phyloP scores from a whole-genome alignment of 1,140 invertebrate genomes.

The Oncopeltus fasciatus region DNA sequence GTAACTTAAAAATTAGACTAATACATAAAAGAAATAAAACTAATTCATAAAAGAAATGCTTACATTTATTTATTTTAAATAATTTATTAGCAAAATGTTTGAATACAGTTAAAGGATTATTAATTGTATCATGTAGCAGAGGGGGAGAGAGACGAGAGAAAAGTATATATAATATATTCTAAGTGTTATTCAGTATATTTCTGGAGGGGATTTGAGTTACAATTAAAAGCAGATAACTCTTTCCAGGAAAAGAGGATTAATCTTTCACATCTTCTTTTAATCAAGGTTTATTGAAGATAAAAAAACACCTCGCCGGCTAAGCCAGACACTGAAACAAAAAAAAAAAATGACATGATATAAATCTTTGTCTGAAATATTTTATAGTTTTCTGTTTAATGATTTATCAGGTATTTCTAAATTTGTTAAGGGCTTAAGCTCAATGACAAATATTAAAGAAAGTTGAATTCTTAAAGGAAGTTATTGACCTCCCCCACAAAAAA shows the following conservation, averaged over 20 bases:
- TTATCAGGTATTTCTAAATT: not conserved
- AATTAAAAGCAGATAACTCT: not conserved
- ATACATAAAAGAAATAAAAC: not conserved
- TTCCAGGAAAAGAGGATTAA: not conserved
- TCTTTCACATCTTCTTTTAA: not conserved
- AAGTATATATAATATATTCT: no score
- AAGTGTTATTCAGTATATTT: no score
- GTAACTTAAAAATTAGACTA: not conserved
- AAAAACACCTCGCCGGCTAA: not conserved
- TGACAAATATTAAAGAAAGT: not conserved
- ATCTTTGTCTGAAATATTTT: not conserved
- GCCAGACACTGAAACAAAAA: not conserved
- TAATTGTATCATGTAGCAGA: no score
- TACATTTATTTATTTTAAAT: not conserved
- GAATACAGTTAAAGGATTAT: no score
- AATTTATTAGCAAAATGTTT: no score
- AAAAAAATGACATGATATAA: not conserved
- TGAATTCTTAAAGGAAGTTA: no score
- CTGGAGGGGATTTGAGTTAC: not conserved
- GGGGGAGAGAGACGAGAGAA: no score
- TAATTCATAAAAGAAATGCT: not conserved
- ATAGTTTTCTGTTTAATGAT: not conserved
- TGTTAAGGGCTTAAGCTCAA: not conserved
- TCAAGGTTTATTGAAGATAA: not conserved
- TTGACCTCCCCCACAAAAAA: no score